Base-by-base conservation (phyloP, 2,113 vertebrate genomes). In the Rhynchopsitta pachyrhyncha region DNA sequence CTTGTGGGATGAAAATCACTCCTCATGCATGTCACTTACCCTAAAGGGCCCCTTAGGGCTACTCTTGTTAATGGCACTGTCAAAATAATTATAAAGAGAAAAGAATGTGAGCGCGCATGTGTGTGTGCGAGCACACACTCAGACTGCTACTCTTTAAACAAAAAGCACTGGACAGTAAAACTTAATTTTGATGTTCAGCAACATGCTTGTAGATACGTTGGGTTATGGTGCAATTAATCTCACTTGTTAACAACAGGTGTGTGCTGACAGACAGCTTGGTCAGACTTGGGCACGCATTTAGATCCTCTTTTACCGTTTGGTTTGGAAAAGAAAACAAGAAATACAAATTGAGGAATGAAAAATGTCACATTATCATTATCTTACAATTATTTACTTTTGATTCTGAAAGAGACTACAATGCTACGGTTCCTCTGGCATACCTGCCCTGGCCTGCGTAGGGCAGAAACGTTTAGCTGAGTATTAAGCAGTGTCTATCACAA, bases 11-110 rank as follows among this genome's bases (percentile, higher is more conserved):
- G 91, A 95, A 96, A 95, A 94, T 78, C 33, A 64, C 90, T 95
- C 94, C 92, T 97, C 92, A 37, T 97, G 96, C 90, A 96, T 97
- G 97, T 97, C 96, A 96, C 97, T 97, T 95, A 95, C 97, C 95
- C 94, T 69, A 49, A 76, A 95, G 97, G 92, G 95, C 94, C 94
- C 97, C 97, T 94, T 66, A 63, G 97, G 97, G 97, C 95, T 97
- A 57, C 88, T 97, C 86, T 93, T 89, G 68, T 89, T 97, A 97
- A 97, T 69, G 93, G 90, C 95, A 97, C 88, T 81, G 92, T 94
- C 97, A 97, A 96, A 97, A 91, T 94, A 97, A 96, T 93, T 97
- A 94, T 83, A 76, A 84, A 94, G 93, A 83, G 84, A 84, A 73
- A 91, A 91, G 88, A 91, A 93, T 35, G 39, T 37, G 47, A 3